Evolutionary conservation across 2,797 vertebrate genomes (phyloP).

Genomic region (Discoglossus pictus): DNA sequence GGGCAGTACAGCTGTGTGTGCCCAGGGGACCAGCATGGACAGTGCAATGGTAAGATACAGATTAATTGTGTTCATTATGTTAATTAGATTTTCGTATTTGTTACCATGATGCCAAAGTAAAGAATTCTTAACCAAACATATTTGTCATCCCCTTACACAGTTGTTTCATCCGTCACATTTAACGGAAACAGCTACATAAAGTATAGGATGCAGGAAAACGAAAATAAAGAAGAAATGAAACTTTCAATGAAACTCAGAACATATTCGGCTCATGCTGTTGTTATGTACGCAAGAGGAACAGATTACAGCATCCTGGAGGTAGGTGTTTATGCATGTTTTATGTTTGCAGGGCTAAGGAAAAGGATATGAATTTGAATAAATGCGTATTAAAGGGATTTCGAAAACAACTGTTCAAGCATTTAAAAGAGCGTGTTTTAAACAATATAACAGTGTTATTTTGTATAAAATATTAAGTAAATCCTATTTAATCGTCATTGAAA

Average conservation of each 20-base stretch:
- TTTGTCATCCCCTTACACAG: conserved; percentile 58
- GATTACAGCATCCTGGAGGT: conserved; percentile 99
- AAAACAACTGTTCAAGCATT: too few species aligned
- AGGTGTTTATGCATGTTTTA: conserved; percentile 19
- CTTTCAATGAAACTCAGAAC: conserved; percentile 87
- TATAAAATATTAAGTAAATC: too few species aligned
- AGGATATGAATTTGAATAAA: too few species aligned
- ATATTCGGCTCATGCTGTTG: conserved; percentile 85
- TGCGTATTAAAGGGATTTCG: too few species aligned
- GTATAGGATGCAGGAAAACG: conserved; percentile 89
- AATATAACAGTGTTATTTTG: too few species aligned
- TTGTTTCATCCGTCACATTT: conserved; percentile 86
- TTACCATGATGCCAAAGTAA: not conserved
- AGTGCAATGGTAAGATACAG: conserved; percentile 86
- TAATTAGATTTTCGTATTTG: conserved; percentile 13
- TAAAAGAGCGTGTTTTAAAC: too few species aligned
- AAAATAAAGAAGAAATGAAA: conserved; percentile 96
- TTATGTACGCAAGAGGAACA: conserved; percentile 95
- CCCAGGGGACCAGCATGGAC: conserved; percentile 74
- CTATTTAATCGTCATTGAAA: too few species aligned
- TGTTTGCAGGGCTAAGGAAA: too few species aligned
- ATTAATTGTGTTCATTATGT: conserved; percentile 2
- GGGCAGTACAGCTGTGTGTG: conserved; percentile 84
- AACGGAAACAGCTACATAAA: conserved; percentile 89
- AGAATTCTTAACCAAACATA: conserved; percentile 12